phyloP scores from a whole-genome alignment of 1,140 invertebrate species.

The Forficula auricularia region DNA sequence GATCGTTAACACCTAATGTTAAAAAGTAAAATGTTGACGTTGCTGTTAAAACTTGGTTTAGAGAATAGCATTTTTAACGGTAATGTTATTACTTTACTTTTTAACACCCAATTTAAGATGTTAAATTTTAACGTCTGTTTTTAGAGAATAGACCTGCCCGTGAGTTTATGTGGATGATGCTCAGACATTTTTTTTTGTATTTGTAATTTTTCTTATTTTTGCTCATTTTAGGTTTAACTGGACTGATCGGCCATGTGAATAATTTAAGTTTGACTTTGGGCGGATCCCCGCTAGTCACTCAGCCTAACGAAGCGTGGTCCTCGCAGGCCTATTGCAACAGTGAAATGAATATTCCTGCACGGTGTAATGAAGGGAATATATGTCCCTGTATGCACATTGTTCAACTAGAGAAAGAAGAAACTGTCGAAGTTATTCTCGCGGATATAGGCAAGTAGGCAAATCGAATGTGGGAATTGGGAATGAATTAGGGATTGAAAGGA shows the following conservation, averaged over 20 bases:
- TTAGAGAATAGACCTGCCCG: too few relatives aligned
- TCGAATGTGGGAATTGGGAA: neutral
- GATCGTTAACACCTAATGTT: too few relatives aligned
- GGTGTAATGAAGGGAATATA: slow-evolving; percentile 25
- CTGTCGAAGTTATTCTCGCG: slow-evolving; percentile 45
- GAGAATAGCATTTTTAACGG: too few relatives aligned
- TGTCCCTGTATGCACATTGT: slow-evolving; percentile 49
- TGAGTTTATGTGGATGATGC: too few relatives aligned
- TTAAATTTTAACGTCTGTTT: too few relatives aligned
- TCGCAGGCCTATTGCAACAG: slow-evolving; percentile 29
- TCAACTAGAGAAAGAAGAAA: slow-evolving; percentile 35
- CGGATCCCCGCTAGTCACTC: slow-evolving; percentile 46
- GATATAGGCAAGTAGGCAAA: slow-evolving; percentile 39
- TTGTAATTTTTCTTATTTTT: too few relatives aligned
- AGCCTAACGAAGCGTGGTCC: slow-evolving; percentile 32
- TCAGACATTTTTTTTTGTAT: too few relatives aligned
- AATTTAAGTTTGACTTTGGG: slow-evolving; percentile 50
- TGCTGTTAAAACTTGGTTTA: too few relatives aligned
- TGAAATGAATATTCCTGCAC: slow-evolving; percentile 19
- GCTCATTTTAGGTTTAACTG: too few relatives aligned
- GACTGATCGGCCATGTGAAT: slow-evolving; percentile 19
- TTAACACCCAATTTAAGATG: too few relatives aligned
- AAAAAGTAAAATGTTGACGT: too few relatives aligned
- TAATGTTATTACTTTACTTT: too few relatives aligned
- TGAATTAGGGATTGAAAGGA: neutral